phyloP scores from a whole-genome alignment of 2,113 vertebrate species.

The Sorex fumeus region DNA sequence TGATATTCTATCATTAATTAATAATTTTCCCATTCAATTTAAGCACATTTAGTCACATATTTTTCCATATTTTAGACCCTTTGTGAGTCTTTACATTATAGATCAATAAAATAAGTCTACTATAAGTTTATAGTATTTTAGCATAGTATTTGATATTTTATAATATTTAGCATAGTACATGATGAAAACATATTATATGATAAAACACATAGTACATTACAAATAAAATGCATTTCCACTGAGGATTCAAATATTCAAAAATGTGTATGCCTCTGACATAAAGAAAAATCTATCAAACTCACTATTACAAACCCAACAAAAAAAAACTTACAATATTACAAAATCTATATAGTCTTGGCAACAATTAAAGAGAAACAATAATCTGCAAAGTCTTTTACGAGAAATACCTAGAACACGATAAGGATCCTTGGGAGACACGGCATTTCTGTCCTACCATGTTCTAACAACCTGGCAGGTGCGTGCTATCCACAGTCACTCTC shows the following conservation, averaged over 20 bases:
- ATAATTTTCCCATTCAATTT: background rate
- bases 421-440: background rate
- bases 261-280: background rate
- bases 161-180: too few relatives aligned
- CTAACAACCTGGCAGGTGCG: rapidly evolving
- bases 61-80: background rate
- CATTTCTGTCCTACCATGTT: background rate
- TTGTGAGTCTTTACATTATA: background rate
- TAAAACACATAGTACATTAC: background rate
- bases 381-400: background rate
- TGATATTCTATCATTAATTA: background rate
- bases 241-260: background rate
- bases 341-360: background rate
- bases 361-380: background rate
- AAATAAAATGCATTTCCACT: background rate
- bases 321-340: background rate
- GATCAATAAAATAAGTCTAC: background rate
- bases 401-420: background rate
- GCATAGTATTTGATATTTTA: too few relatives aligned
- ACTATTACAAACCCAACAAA: rapidly evolving
- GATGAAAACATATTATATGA: background rate
- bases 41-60: background rate
- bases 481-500: too few relatives aligned
- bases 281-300: background rate
- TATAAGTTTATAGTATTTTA: background rate